These are phyloP conservation scores for Aricia artaxerxes DNA, from an alignment of 2,888 invertebrate genomes.

Conservation along the genomic window DNA sequence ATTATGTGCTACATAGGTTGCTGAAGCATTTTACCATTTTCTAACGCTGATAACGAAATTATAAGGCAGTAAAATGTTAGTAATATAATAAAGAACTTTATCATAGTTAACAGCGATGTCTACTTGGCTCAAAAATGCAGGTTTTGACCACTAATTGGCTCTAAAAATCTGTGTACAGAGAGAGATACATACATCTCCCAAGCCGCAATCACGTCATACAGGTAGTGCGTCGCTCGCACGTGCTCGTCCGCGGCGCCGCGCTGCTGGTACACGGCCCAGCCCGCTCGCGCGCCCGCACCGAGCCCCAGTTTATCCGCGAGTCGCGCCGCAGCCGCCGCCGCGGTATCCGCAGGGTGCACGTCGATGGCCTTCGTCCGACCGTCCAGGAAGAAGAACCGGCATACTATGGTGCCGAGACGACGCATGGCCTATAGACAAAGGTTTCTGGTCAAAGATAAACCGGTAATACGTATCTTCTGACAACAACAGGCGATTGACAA, in stretches of 20 bases:
- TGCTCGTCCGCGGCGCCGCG: constrained; percentile 93
- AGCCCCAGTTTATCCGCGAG: constrained; percentile 93
- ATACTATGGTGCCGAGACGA: constrained; percentile 93
- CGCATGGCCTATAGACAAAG: constrained; percentile 87
- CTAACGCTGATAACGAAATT: no score
- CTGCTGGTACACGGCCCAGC: constrained; percentile 97
- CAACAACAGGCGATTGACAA: no score
- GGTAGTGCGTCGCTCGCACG: constrained; percentile 93
- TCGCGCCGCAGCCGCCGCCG: constrained; percentile 92
- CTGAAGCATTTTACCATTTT: no score
- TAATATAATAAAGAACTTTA: no score
- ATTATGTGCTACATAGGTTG: no score
- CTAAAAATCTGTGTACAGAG: no score
- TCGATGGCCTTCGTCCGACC: constrained; percentile 97
- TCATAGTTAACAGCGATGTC: no score
- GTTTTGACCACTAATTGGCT: no score
- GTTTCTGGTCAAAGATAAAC: background rate
- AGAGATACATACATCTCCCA: constrained; percentile 89
- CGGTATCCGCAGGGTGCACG: constrained; percentile 96
- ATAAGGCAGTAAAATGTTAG: no score
- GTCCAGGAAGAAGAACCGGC: constrained; percentile 96
- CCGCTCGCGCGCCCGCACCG: constrained; percentile 85
- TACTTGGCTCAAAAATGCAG: no score
- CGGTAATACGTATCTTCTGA: no score
- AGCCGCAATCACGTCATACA: constrained; percentile 95